Evolutionary conservation across 53 echinoderm and acorn worm species (phyloP), one percentile per base, ranked within the genome.

Genomic region (Holothuria leucospilota): DNA sequence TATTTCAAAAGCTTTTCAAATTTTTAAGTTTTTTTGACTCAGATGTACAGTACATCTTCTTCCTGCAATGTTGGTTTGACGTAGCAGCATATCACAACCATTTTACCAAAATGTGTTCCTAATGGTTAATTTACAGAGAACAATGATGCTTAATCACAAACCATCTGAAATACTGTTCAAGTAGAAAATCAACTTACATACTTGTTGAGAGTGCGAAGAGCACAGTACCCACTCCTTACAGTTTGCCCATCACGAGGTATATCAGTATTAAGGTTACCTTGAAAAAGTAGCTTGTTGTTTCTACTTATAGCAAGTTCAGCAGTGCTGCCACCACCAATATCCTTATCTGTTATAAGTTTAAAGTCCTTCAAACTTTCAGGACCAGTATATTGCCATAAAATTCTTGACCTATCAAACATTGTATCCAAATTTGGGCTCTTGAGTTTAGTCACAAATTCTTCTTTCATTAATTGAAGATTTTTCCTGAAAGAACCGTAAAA

Each of bases 191-290:
- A 21, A 80, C 80, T 80, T 84, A 99, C 99, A 93, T 90, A 95
- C 39, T 85, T 62, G 51, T 91, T 90, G 62, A 85, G 93, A 1
- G 92, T 73, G 82, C 89, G 86, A 39, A 99, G 20, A 29, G 90
- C 71, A 73, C 99, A 99, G 87, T 91, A 99, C 25, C 99, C 99
- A 89, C 99, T 99, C 52, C 95, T 86, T 29, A 92, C 87, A 0
- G 95, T 95, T 78, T 92, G 90, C 26, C 99, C 95, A 87, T 99
- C 99, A 29, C 86, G 81, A 23, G 99, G 99, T 5, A 99, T 84
- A 18, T 84, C 91, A 8, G 99, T 99, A 65, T 87, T 84, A 24
- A 99, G 86, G 49, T 88, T 86, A 1, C 99, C 99, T 62, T 94
- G 81, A 63, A 99, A 99, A 30, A 99, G 86, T 51, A 95, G 75